phyloP scores from a whole-genome alignment of 2,113 vertebrate genomes.

The Megaceryle maxima region DNA sequence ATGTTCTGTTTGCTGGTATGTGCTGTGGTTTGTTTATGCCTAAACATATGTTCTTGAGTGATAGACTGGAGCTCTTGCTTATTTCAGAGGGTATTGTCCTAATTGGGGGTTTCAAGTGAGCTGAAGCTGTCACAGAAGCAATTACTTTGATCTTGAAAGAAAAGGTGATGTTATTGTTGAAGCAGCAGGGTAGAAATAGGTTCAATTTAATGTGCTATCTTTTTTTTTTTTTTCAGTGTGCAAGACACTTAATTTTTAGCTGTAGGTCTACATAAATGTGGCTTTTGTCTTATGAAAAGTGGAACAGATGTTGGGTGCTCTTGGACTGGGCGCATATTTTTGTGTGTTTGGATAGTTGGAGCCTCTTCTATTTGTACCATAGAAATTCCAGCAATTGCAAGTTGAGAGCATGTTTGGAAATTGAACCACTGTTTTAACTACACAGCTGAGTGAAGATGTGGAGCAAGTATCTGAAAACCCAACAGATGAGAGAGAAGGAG shows the following conservation, averaged over 20 bases:
- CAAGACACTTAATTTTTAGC: background rate
- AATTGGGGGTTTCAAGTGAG: background rate
- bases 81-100: background rate
- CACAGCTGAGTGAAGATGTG: constrained; percentile 85
- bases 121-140: background rate
- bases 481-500: constrained; percentile 61
- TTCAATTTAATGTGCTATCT: background rate
- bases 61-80: background rate
- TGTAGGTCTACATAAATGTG: background rate
- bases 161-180: background rate
- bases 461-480: constrained; percentile 57
- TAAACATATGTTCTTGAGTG: background rate
- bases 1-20: background rate
- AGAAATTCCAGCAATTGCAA: constrained; percentile 51
- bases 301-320: background rate
- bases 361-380: constrained; percentile 54
- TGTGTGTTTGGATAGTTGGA: constrained; percentile 37
- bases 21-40: background rate
- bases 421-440: constrained; percentile 61
- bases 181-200: constrained; percentile 3
- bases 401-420: constrained; percentile 58
- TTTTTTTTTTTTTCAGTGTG: background rate
- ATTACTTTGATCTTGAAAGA: background rate
- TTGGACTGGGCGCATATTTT: background rate
- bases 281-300: background rate